phyloP scores from a whole-genome alignment of 2,888 invertebrate species.

The Sarcophaga carnaria region DNA sequence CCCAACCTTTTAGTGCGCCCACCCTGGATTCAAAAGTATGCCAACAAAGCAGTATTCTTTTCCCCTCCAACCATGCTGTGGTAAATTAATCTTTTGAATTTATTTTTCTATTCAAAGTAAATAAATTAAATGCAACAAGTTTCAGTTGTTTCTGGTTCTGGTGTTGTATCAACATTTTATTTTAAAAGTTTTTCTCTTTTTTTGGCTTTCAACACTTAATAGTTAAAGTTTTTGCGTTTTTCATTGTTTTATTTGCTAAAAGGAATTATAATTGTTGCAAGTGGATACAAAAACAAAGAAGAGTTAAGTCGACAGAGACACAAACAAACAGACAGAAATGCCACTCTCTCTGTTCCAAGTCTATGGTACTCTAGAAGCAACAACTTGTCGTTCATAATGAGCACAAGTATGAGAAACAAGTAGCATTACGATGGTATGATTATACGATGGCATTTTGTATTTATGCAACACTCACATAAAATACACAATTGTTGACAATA shows the following conservation, averaged over 20 bases:
- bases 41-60: no score
- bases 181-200: constrained; percentile 27
- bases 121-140: constrained; percentile 54
- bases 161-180: constrained; percentile 27
- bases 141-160: not conserved
- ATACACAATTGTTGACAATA: constrained; percentile 59
- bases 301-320: constrained; percentile 58
- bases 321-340: constrained; percentile 48
- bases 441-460: not conserved
- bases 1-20: no score
- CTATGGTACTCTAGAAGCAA: not conserved
- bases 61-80: not conserved
- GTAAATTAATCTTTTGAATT: not conserved
- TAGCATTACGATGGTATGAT: no score
- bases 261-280: constrained; percentile 66
- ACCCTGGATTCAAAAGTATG: no score
- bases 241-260: constrained; percentile 47
- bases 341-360: not conserved
- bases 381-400: constrained; percentile 27
- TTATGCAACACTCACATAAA: not conserved
- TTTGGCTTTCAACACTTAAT: constrained; percentile 39
- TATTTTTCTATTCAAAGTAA: constrained; percentile 9
- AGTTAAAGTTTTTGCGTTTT: constrained; percentile 44
- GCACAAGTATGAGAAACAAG: not conserved
- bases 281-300: constrained; percentile 47